Base-by-base conservation (phyloP, 1,140 invertebrate species). In the Drosophila auraria region DNA sequence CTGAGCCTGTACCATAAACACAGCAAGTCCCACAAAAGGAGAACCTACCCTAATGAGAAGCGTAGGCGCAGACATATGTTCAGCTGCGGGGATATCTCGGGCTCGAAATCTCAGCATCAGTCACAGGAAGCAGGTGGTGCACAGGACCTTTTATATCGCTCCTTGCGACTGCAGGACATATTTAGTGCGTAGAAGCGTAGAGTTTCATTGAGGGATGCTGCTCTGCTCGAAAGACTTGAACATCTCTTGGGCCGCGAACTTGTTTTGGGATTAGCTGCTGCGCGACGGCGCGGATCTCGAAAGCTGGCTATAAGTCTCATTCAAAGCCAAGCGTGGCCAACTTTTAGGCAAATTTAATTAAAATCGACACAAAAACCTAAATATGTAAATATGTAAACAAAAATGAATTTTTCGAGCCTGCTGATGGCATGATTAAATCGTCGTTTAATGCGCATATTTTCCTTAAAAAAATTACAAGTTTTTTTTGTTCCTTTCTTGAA, bases 111-210 rank as follows among this genome's bases (percentile, higher is more conserved):
- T 57, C 51, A 51, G 54, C 71, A 38, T 61, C 73, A 59, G 53
- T 9, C 72, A 54, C 74, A 77, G 74, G 74, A 75, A 77, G 74
- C 74, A 77, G 74, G 74, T 77, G 74, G 72, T 66, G 61, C 74
- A 65, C 72, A 64, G 50, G 66, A 60, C 30, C 33, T 40, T 20
- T 36, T 36, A 14, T 44, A 45, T 15, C 17, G 49, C 30, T 70
- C 68, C 54, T 58, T 23, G 30, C 20, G 30, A 17, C 63, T 71
- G 68, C 68, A 71, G 68, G 68, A 66, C 45, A 51, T 71, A 17
- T 27, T 69, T 57, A 71, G 68, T 71, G 68, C 63, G 68, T 71
- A 71, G 63, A 45, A 71, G 68, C 68, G 63, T 71, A 27, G 63
- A 40, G 66, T 68, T 71, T 69, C 68, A 69, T 56, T 71, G 53